Evolutionary conservation across 2,113 vertebrate genomes (phyloP).

Genomic region (Bungarus multicinctus): DNA sequence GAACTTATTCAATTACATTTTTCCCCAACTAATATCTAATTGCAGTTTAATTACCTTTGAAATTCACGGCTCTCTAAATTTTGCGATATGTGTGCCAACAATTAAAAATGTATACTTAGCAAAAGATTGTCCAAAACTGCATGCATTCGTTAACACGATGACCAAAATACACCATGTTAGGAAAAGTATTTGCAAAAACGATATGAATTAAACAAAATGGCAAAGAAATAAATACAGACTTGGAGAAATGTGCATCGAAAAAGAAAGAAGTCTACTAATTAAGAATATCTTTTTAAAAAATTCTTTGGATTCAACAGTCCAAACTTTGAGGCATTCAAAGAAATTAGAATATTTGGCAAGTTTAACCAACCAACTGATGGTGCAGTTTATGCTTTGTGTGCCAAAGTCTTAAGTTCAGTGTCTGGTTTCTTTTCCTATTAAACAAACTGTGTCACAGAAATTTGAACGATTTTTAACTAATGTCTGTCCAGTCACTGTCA

Average conservation of each 20-base stretch:
- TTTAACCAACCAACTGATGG: not conserved
- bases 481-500: not conserved
- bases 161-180: not conserved
- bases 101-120: not conserved
- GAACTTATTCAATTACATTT: not conserved
- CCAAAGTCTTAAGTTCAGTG: not conserved
- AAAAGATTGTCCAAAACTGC: not conserved
- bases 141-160: not conserved
- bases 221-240: not conserved
- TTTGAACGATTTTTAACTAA: not conserved
- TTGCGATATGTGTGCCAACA: not conserved
- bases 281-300: not conserved
- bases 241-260: not conserved
- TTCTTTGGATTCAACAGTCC: not conserved
- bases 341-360: not conserved
- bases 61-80: not conserved
- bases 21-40: not conserved
- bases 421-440: not conserved
- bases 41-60: not conserved
- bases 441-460: not conserved
- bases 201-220: not conserved
- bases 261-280: not conserved
- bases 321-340: not conserved
- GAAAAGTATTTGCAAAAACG: not conserved
- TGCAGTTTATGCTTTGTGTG: not conserved